Evolutionary conservation across 1,140 invertebrate genomes (phyloP), one percentile per base, ranked within the genome.

Genomic region (Patella vulgata): DNA sequence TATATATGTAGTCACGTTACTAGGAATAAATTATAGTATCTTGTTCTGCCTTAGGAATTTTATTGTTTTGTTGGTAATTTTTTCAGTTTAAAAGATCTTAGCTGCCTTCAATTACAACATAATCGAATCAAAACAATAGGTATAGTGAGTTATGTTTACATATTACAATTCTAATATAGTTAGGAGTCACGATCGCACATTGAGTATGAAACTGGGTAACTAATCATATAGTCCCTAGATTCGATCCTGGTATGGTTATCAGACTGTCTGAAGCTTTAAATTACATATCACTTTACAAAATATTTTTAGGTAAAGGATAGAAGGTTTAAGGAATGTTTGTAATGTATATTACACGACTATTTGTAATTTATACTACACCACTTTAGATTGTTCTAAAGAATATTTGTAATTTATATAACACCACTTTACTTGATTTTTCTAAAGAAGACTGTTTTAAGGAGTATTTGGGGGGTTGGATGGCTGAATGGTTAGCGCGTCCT

Each of bases 41-140:
- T 19, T n/a, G n/a, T 39, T 39, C 33, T 31, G 21, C 17, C 19
- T 59, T 3, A 21, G 46, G 48, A 23, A 43, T 44, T 58, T 64
- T 30, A 60, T 63, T 42, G 44, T 40, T n/a, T n/a, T n/a, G n/a
- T n/a, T n/a, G n/a, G n/a, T n/a, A n/a, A n/a, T n/a, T n/a, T n/a
- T 73, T 74, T 58, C 62, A 80, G 75, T 52, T 71, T 81, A 52
- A 77, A 74, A 61, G 77, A 81, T 23, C 57, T 82, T 9, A 63
- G 70, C 47, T 70, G 63, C 62, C 55, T 82, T 40, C 78, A 82
- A 57, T 53, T 82, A 19, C 81, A 82, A 50, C 78, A 81, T 58
- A 82, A 82, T 52, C 70, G 71, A 64, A 75, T 82, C 2, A 71
- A 70, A 48, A 58, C 58, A 25, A 63, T 82, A 52, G 79, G 78